Conservation (phyloP, 2,113 vertebrate species). For the Gopherus flavomarginatus region DNA sequence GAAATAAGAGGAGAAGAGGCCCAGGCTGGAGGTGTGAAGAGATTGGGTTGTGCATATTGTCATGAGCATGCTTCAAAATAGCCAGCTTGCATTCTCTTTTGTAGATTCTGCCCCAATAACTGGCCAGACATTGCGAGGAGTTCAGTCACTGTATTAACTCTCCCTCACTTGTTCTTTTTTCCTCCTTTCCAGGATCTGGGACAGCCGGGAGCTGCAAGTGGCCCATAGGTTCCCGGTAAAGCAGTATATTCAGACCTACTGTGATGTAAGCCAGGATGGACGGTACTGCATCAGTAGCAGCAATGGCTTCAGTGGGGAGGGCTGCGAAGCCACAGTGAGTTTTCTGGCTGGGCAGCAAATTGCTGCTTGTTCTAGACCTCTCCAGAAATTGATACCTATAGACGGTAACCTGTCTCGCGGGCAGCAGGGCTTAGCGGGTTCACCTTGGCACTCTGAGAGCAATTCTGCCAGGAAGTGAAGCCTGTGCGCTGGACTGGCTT, state of each 20-base stretch:
- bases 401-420: accelerated
- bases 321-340: slow-evolving; percentile 93
- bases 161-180: not conserved
- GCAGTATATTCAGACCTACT: slow-evolving; percentile 94
- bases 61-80: accelerated
- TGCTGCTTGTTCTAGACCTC: no score
- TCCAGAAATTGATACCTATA: accelerated
- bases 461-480: not conserved
- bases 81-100: accelerated
- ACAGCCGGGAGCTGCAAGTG: slow-evolving; percentile 89
- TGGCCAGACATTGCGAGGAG: not conserved
- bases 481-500: accelerated
- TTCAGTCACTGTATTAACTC: not conserved
- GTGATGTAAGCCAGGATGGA: slow-evolving; percentile 88
- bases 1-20: not conserved
- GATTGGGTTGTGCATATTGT: accelerated
- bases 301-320: slow-evolving; percentile 89
- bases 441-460: accelerated
- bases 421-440: not conserved
- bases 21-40: not conserved
- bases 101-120: not conserved
- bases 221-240: slow-evolving; percentile 90
- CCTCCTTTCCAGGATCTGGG: slow-evolving; percentile 88
- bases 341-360: accelerated
- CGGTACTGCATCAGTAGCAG: slow-evolving; percentile 90